A percentile compares a stretch with the other conserved stretches of the same genome.
phyloP scores from a whole-genome alignment of 1,140 invertebrate species.

The Hycleus phaleratus region DNA sequence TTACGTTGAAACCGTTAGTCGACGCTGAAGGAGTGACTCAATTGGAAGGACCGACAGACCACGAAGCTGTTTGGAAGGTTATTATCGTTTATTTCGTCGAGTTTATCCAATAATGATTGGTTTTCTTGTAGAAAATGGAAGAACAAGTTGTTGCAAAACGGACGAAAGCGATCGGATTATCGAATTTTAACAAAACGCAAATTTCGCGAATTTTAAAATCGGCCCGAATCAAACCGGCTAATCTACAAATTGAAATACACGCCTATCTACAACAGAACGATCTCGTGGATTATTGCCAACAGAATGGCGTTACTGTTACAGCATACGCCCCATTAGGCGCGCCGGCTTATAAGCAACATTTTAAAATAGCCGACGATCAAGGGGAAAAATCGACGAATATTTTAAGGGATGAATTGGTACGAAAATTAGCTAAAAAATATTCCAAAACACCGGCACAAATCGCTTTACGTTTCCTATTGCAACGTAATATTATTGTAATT shows the following conservation, averaged over 20 bases:
- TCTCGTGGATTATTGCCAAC: constrained; percentile 64
- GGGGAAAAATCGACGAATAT: neutral
- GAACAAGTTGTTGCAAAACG: constrained; percentile 56
- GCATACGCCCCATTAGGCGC: constrained; percentile 80
- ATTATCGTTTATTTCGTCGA: neutral
- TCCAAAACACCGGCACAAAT: no score
- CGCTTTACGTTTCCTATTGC: no score
- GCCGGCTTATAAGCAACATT: constrained; percentile 41
- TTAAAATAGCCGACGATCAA: no score
- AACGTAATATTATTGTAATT: no score
- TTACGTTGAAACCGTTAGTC: constrained; percentile 40
- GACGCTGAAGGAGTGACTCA: constrained; percentile 54
- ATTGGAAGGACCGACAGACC: constrained; percentile 60
- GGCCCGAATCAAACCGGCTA: constrained; percentile 58
- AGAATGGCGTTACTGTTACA: constrained; percentile 64
- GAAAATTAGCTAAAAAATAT: no score
- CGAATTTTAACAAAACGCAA: constrained; percentile 70
- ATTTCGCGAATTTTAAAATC: constrained; percentile 56
- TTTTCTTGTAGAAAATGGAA: constrained; percentile 60
- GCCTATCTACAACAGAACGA: constrained; percentile 73
- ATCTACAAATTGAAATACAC: constrained; percentile 74
- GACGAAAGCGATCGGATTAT: constrained; percentile 65
- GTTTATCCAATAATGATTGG: no score
- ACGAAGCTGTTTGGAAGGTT: constrained; percentile 67
- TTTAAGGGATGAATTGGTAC: neutral